phyloP scores from a whole-genome alignment of 2,888 invertebrate species.

The Acronicta alni region DNA sequence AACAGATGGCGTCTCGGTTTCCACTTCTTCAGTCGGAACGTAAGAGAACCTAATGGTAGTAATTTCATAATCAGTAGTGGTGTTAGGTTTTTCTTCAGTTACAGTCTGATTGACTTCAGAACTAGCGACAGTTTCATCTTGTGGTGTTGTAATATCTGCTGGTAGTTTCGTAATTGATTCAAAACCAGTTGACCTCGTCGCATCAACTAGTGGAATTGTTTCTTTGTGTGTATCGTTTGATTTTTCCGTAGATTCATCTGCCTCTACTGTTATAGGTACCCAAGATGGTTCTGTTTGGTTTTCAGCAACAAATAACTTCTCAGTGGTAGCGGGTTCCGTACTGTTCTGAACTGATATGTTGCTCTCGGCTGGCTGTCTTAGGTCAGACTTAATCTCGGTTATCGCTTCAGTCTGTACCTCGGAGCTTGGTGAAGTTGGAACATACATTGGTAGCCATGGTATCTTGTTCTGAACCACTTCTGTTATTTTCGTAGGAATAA shows the following conservation, averaged over 20 bases:
- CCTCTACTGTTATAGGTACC: conserved; percentile 67
- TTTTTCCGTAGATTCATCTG: conserved; percentile 62
- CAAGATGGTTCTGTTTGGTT: conserved; percentile 68
- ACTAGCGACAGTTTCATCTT: conserved; percentile 72
- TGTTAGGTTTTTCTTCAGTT: conserved; percentile 59
- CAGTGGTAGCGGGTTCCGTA: conserved; percentile 64
- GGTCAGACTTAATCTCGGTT: conserved; percentile 71
- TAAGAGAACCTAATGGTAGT: conserved; percentile 85
- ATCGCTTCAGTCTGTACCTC: conserved; percentile 58
- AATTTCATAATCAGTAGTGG: conserved; percentile 78
- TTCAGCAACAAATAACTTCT: conserved; percentile 56
- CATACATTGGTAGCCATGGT: conserved; percentile 70
- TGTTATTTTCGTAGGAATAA: conserved; percentile 71
- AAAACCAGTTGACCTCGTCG: conserved; percentile 79
- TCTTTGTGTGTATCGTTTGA: conserved; percentile 62
- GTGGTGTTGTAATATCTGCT: conserved; percentile 81
- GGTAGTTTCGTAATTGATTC: conserved; percentile 87
- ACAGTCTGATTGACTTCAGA: conserved; percentile 69
- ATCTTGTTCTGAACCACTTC: conserved; percentile 75
- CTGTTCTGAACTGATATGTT: conserved; percentile 75
- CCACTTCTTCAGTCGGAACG: conserved; percentile 72
- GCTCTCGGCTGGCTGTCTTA: conserved; percentile 74
- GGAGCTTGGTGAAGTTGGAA: conserved; percentile 57
- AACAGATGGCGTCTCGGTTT: conserved; percentile 44
- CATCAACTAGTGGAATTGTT: conserved; percentile 74